Conservation (phyloP, 2,797 vertebrate species). For the Phoeniculus purpureus region DNA sequence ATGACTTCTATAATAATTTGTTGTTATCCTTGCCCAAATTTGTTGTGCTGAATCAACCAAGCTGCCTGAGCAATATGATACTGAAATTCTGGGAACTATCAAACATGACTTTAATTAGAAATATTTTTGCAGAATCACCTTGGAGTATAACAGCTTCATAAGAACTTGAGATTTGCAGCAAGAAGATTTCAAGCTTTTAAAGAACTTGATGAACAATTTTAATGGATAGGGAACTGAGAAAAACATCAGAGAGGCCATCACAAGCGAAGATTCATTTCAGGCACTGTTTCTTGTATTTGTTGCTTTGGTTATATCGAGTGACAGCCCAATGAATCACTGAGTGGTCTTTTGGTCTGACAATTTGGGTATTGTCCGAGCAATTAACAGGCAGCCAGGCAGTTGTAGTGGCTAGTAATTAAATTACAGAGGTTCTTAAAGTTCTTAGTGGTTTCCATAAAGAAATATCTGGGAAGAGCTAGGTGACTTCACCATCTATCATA, state of each 20-base stretch:
- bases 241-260: slow-evolving; percentile 2
- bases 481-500: neutral
- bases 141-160: neutral
- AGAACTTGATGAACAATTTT: slow-evolving; percentile 7
- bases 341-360: slow-evolving; percentile 48
- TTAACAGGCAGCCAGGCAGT: slow-evolving; percentile 53
- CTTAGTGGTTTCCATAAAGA: slow-evolving; percentile 46
- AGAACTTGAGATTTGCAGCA: neutral
- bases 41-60: neutral
- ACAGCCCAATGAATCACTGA: slow-evolving; percentile 65
- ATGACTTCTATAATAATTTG: neutral
- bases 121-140: neutral
- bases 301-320: slow-evolving; percentile 44
- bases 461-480: slow-evolving; percentile 23
- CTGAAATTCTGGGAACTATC: neutral
- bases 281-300: slow-evolving; percentile 45
- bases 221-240: neutral
- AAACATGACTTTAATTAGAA: neutral
- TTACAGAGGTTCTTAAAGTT: slow-evolving; percentile 28
- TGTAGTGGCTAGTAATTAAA: slow-evolving; percentile 41
- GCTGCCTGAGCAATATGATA: neutral
- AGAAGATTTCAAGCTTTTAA: neutral
- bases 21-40: neutral
- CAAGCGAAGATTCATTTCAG: slow-evolving; percentile 6
- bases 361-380: slow-evolving; percentile 45